phyloP scores from a whole-genome alignment of 2,888 invertebrate species.

The Andrena fulva region DNA sequence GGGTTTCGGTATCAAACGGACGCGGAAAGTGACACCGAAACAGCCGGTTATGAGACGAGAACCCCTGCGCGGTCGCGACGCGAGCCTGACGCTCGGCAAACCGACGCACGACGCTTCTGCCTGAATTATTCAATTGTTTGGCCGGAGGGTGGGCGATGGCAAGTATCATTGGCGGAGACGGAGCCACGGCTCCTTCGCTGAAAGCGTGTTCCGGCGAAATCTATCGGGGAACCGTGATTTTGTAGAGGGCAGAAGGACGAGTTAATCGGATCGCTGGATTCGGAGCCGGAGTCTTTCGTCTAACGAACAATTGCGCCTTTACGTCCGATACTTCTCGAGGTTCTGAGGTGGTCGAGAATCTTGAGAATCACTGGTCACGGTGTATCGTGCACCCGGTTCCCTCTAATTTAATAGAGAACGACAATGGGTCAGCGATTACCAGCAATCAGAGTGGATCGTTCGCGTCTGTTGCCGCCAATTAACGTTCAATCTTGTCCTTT shows the following conservation, averaged over 20 bases:
- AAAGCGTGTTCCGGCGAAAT: constrained; percentile 32
- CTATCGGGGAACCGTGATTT: constrained; percentile 26
- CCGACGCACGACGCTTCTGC: constrained; percentile 47
- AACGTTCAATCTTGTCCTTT: constrained; percentile 61
- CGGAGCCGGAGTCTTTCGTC: neutral
- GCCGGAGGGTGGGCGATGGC: constrained; percentile 42
- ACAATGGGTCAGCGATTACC: constrained; percentile 80
- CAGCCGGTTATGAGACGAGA: constrained; percentile 44
- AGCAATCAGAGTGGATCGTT: constrained; percentile 66
- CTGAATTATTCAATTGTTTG: constrained; percentile 73
- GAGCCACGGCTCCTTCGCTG: constrained; percentile 29
- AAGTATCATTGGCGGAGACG: constrained; percentile 53
- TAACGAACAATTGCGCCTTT: neutral
- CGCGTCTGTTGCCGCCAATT: constrained; percentile 58
- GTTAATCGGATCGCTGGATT: neutral
- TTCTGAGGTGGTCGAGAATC: neutral
- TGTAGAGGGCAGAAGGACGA: neutral
- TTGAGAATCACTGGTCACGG: constrained; percentile 66
- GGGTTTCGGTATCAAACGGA: constrained; percentile 56
- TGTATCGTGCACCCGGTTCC: constrained; percentile 60
- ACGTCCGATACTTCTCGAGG: neutral
- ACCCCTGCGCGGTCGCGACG: constrained; percentile 26
- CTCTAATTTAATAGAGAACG: constrained; percentile 77
- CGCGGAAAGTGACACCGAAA: constrained; percentile 60
- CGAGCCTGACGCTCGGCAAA: constrained; percentile 43